Evolutionary conservation across 2,888 invertebrate genomes (phyloP).

Genomic region (Drosophila melanocephala): DNA sequence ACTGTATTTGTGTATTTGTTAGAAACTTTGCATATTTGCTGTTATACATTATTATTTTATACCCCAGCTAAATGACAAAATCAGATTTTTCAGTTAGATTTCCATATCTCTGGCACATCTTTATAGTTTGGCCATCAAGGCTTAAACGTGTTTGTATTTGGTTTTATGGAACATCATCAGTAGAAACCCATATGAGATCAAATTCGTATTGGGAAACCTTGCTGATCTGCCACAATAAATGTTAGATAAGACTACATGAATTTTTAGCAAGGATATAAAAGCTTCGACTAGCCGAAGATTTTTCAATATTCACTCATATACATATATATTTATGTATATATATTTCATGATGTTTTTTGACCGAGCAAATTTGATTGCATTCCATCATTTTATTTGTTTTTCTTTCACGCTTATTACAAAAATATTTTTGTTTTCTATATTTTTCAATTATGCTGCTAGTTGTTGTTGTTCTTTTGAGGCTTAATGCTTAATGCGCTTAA

Average conservation of each 20-base stretch:
- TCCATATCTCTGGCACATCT: background rate
- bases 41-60: conserved; percentile 27
- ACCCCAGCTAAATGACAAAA: conserved; percentile 25
- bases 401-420: conserved; percentile 34
- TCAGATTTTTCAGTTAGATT: background rate
- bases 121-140: background rate
- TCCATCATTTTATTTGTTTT: conserved; percentile 8
- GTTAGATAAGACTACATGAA: background rate
- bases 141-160: background rate
- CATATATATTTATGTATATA: background rate
- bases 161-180: conserved; percentile 5
- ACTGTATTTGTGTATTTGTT: conserved; percentile 2
- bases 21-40: conserved; percentile 16
- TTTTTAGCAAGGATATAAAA: conserved; percentile 31
- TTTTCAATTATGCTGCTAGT: conserved; percentile 21
- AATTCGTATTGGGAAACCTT: conserved; percentile 36
- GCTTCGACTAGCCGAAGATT: conserved; percentile 38
- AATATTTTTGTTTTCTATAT: conserved; percentile 27
- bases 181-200: conserved; percentile 35
- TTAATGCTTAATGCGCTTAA: conserved; percentile 22
- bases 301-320: conserved; percentile 7
- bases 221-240: conserved; percentile 11
- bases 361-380: conserved; percentile 21
- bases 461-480: conserved; percentile 19
- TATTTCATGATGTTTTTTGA: conserved; percentile 9